Evolutionary conservation across 2,888 invertebrate genomes (phyloP).

Genomic region (Dicycla oo): DNA sequence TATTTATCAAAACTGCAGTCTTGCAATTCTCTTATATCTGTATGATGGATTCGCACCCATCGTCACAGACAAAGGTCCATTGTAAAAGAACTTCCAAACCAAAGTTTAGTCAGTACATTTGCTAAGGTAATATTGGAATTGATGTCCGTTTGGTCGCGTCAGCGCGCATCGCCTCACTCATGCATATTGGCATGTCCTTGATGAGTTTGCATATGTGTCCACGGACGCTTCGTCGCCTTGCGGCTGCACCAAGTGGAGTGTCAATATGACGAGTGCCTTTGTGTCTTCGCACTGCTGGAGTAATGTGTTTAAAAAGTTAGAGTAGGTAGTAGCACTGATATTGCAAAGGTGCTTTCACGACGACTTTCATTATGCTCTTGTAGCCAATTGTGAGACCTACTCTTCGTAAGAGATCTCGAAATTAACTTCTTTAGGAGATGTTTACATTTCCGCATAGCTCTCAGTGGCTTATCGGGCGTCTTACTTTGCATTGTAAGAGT

Average conservation of each 20-base stretch:
- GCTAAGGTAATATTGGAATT: slow-evolving; percentile 56
- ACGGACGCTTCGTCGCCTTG: slow-evolving; percentile 49
- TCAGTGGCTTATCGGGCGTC: background rate
- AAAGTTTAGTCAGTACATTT: slow-evolving; percentile 42
- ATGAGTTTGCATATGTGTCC: slow-evolving; percentile 62
- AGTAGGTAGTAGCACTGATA: slow-evolving; percentile 18
- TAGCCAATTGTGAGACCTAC: slow-evolving; percentile 30
- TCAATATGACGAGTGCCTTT: slow-evolving; percentile 67
- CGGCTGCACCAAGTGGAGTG: slow-evolving; percentile 69
- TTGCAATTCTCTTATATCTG: slow-evolving; percentile 24
- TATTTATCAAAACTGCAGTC: slow-evolving; percentile 27
- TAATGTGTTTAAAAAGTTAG: slow-evolving; percentile 56
- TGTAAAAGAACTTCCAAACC: slow-evolving; percentile 9
- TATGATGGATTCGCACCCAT: slow-evolving; percentile 13
- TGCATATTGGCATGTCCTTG: slow-evolving; percentile 59
- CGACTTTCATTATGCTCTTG: slow-evolving; percentile 31
- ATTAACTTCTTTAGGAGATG: slow-evolving; percentile 21
- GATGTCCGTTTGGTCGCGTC: slow-evolving; percentile 42
- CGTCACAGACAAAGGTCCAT: slow-evolving; percentile 40
- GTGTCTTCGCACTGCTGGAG: slow-evolving; percentile 42
- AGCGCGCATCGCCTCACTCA: slow-evolving; percentile 52
- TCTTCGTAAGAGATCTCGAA: slow-evolving; percentile 15
- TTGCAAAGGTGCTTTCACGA: slow-evolving; percentile 38
- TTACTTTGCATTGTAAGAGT: background rate
- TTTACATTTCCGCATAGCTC: slow-evolving; percentile 31